Evolutionary conservation across 2,797 vertebrate species (phyloP), one percentile per base, ranked within the genome.

Genomic region (Fratercula arctica): DNA sequence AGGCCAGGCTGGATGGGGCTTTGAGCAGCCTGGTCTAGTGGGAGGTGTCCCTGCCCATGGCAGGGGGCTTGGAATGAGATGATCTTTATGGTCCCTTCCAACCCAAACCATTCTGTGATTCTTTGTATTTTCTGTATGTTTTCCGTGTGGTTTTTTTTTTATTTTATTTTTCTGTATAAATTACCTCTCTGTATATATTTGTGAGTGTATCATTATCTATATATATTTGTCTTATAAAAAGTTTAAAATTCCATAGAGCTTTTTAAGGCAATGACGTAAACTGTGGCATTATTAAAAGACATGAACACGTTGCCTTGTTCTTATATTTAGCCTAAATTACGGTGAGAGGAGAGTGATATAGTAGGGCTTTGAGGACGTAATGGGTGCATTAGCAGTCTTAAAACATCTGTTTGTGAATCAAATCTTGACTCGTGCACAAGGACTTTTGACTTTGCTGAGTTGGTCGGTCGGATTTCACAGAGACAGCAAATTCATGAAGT

Each of bases 401-500:
- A 94, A 95, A 94, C 86, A 59, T 93, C 57, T 78, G 51, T 84
- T 80, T 18, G 13, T 90, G 77, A 90, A 87, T 87, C 88, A 95
- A 94, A 87, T 93, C 68, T 39, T 95, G 90, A 89, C 80, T 95
- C 74, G 84, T 41, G 41, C 57, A 21, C 29, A 74, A 43, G 60
- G 81, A 92, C 86, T 92, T 95, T 63, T 90, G 87, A 79, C 91
- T 94, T 94, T 91, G 87, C 82, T 85, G 63, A 90, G 39, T 93
- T 93, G 51, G 43, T 69, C 61, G 87, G 37, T 59, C 60, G 39
- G 33, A 68, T 90, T 94, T 94, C 51, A 79, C n/a, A 53, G 24
- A 85, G 67, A 21, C 80, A 92, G 85, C 23, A 85, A 67, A 87
- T 87, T 85, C 18, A 77, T 81, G 13, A 70, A 90, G 10, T 45